A percentile compares a stretch with the other conserved stretches of the same genome.
phyloP scores from a whole-genome alignment of 2,888 invertebrate genomes.

The Nemotelus pantherinus region DNA sequence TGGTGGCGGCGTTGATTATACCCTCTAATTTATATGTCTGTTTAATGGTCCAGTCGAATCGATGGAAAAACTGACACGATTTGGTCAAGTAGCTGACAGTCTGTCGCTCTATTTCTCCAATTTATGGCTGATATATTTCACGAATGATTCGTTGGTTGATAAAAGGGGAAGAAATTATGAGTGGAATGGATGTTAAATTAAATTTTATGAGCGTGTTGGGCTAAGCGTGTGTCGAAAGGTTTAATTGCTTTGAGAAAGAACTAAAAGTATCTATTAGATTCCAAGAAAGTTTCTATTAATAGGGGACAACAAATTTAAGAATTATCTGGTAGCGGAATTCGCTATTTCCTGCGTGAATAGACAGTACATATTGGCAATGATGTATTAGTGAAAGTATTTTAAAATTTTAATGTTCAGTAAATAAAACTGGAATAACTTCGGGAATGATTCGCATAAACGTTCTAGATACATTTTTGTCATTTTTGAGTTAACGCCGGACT shows the following conservation, averaged over 20 bases:
- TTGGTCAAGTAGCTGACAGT: neutral
- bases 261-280: neutral
- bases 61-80: constrained; percentile 3
- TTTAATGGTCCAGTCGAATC: constrained; percentile 35
- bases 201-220: constrained; percentile 30
- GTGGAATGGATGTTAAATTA: constrained; percentile 33
- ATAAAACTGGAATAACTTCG: no score
- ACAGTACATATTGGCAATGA: no score
- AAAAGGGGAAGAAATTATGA: constrained; percentile 30
- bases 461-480: no score
- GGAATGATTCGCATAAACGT: no score
- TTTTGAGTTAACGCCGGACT: no score
- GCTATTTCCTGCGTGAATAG: no score
- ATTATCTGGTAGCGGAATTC: no score
- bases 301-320: neutral
- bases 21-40: constrained; percentile 37
- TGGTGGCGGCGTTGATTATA: constrained; percentile 27
- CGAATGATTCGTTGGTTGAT: neutral
- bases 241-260: constrained; percentile 6
- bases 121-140: no score
- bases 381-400: no score
- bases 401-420: no score
- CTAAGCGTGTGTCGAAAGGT: constrained; percentile 15
- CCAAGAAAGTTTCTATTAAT: neutral
- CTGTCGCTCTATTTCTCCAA: no score